These are phyloP conservation scores for Fundulus diaphanus DNA, from an alignment of 2,797 vertebrate genomes.

Conservation along the genomic window DNA sequence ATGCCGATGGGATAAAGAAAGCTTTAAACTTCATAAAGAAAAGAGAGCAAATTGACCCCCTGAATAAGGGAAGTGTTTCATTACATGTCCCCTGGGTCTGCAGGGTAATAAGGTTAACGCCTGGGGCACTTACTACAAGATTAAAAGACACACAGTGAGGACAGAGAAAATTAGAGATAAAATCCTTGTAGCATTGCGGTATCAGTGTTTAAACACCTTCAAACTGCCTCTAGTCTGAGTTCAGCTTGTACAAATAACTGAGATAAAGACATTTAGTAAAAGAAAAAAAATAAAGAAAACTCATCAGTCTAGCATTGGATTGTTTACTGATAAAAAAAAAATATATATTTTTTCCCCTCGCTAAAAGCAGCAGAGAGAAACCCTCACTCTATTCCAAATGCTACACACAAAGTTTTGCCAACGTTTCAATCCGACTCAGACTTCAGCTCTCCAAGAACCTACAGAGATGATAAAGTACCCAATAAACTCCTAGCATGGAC, in stretches of 20 bases:
- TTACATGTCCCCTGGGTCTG: conserved; percentile 65
- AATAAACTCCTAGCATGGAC: too few species aligned
- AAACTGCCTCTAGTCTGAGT: conserved; percentile 18
- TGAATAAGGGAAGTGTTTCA: conserved; percentile 77
- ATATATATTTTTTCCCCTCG: not conserved
- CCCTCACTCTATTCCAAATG: not conserved
- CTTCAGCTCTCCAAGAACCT: too few species aligned
- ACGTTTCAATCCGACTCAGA: too few species aligned
- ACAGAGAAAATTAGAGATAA: conserved; percentile 37
- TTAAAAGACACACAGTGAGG: conserved; percentile 44
- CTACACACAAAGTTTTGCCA: not conserved
- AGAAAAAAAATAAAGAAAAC: not conserved
- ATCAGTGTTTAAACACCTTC: conserved; percentile 24
- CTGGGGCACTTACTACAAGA: conserved; percentile 52
- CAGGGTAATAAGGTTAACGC: conserved; percentile 75
- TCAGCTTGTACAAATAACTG: conserved; percentile 3
- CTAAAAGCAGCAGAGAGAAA: not conserved
- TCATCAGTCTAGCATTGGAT: not conserved
- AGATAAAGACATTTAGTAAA: not conserved
- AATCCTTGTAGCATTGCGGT: conserved; percentile 34
- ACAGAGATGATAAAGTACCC: too few species aligned
- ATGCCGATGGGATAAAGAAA: conserved; percentile 61
- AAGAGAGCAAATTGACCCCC: conserved; percentile 73
- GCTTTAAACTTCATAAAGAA: conserved; percentile 73
- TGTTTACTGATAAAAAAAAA: not conserved